These are phyloP conservation scores for Adelosebastes latens DNA, from an alignment of 2,797 vertebrate genomes.

Conservation along the genomic window DNA sequence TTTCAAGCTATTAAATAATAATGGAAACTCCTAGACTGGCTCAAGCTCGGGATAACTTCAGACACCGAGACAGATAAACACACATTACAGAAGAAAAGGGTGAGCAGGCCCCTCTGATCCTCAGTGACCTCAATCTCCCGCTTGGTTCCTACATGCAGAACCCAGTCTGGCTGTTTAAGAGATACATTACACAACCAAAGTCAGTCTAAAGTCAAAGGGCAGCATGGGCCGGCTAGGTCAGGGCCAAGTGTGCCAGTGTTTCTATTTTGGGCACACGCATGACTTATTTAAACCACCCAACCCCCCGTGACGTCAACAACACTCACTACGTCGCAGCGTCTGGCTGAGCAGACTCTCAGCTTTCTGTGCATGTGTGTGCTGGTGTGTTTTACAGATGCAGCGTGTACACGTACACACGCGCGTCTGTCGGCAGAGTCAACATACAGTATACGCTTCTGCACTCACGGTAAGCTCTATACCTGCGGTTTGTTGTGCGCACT, in stretches of 20 bases:
- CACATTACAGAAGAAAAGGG: background rate
- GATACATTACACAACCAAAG: conserved; percentile 31
- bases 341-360: conserved; percentile 50
- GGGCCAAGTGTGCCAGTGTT: conserved; percentile 56
- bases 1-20: conserved; percentile 59
- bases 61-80: conserved; percentile 5
- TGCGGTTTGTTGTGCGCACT: conserved; percentile 1
- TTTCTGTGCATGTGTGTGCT: conserved; percentile 25
- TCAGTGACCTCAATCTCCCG: conserved; percentile 30
- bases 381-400: conserved; percentile 20
- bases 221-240: conserved; percentile 43
- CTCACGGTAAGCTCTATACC: background rate
- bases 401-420: background rate
- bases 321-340: conserved; percentile 48
- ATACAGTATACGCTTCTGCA: background rate
- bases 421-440: background rate
- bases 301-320: conserved; percentile 63
- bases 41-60: background rate
- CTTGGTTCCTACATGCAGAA: background rate
- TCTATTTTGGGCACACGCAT: conserved; percentile 76
- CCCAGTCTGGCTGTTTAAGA: conserved; percentile 14
- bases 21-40: conserved; percentile 25
- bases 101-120: conserved; percentile 1
- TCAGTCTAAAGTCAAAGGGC: conserved; percentile 30
- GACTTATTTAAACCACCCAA: conserved; percentile 80